Base-by-base conservation (phyloP, 1,140 invertebrate species). In the Zaprionus ghesquierei region DNA sequence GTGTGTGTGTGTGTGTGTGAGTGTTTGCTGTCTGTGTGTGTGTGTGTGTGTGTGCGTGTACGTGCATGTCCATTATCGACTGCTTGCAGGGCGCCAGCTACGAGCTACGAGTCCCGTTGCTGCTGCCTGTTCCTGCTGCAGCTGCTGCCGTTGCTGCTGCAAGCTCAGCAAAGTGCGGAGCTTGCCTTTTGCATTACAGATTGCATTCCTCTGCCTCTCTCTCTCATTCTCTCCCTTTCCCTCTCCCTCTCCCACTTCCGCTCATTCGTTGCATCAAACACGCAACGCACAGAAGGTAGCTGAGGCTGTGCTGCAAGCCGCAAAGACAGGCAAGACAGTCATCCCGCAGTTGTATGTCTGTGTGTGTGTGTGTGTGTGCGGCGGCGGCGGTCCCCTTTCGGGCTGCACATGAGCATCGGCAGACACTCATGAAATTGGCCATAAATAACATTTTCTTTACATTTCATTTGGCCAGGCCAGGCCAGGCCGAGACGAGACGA, bases 401-500 rank as follows among this genome's bases (percentile, higher is more conserved):
- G 35, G n/a, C 35, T 60, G 56, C 63, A 74, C 58, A 74, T 72
- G 77, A 81, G 61, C 71, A 68, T 69, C 81, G 73, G 60, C 82
- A 84, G 76, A 89, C 76, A 87, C 84, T 84, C 84, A 89, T 87
- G 85, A 89, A 89, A 89, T 89, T 89, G 85, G 85, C 85, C 84
- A 89, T 89, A 89, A 89, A 89, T 89, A 89, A 89, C 85, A 89
- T 89, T 89, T 89, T 89, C 84, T 89, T 89, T 89, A 89, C 85
- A 89, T 89, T 89, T 89, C 85, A 89, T 89, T 87, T 89, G 79
- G 81, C 68, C 44, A 75, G 79, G 66, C 65, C 31, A 63, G 49
- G 5, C 35, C 59, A 59, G 61, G 13, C 38, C 51, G 62, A 75
- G 53, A 29, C n/a, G 35, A 41, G 35, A 2, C 15, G n/a, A 41